These are phyloP conservation scores for Pseudopipra pipra DNA, from an alignment of 2,113 vertebrate species.

Conservation along the genomic window DNA sequence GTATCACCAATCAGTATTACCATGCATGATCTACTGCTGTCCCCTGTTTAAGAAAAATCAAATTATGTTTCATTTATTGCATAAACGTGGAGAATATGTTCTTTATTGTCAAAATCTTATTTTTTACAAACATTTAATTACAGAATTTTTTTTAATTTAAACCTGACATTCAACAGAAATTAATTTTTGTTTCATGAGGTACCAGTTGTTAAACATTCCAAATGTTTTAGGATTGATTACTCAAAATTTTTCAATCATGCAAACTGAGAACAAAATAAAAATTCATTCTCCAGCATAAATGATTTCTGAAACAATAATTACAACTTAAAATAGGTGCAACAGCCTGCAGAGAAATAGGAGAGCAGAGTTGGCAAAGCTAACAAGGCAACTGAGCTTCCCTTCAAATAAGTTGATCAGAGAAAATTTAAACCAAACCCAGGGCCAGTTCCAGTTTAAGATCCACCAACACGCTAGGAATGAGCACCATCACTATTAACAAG, in stretches of 20 bases:
- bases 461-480: conserved; percentile 52
- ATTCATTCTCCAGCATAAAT: conserved; percentile 59
- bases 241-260: not conserved
- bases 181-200: not conserved
- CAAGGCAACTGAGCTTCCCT: conserved; percentile 55
- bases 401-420: conserved; percentile 8
- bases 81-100: not conserved
- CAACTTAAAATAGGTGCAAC: conserved; percentile 36
- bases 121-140: not conserved
- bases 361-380: conserved; percentile 63
- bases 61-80: conserved; percentile 16
- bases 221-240: not conserved
- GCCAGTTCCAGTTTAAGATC: conserved; percentile 38
- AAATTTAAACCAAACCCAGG: conserved; percentile 32
- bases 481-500: not conserved
- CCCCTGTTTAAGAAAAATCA: conserved; percentile 32
- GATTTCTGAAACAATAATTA: conserved; percentile 37
- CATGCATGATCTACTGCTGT: conserved; percentile 41
- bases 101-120: not conserved
- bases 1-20: conserved; percentile 36
- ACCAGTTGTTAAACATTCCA: not conserved
- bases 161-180: not conserved
- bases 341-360: conserved; percentile 44
- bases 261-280: not conserved
- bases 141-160: not conserved